A percentile compares a stretch with the other conserved stretches of the same genome.
Evolutionary conservation across 1,140 invertebrate species (phyloP).

Genomic region (Drosophila carrolli): DNA sequence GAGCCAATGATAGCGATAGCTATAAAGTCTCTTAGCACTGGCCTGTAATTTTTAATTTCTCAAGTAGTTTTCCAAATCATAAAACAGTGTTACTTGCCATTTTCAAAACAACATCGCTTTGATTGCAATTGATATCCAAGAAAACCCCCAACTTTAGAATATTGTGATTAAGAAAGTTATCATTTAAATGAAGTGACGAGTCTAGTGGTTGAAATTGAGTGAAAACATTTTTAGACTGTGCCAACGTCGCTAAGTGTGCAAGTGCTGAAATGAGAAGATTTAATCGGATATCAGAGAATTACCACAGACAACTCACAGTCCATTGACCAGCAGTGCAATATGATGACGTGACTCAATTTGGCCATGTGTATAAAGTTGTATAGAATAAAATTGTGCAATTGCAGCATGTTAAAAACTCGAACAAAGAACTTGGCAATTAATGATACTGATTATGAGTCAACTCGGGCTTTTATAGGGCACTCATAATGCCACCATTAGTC

Average conservation of each 20-base stretch:
- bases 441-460: slow-evolving; percentile 11
- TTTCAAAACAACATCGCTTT: slow-evolving; percentile 41
- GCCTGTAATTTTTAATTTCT: slow-evolving; percentile 26
- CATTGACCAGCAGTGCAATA: slow-evolving; percentile 55
- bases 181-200: slow-evolving; percentile 6
- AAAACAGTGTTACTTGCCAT: slow-evolving; percentile 21
- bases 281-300: not conserved
- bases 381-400: slow-evolving; percentile 47
- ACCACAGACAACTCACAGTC: slow-evolving; percentile 39
- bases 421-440: slow-evolving; percentile 42
- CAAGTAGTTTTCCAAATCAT: not conserved
- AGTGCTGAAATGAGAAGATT: slow-evolving; percentile 43
- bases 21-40: slow-evolving; percentile 29
- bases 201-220: slow-evolving; percentile 47
- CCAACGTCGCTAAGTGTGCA: slow-evolving; percentile 24
- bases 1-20: slow-evolving; percentile 64
- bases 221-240: slow-evolving; percentile 24
- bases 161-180: slow-evolving; percentile 26
- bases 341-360: slow-evolving; percentile 54
- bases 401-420: slow-evolving; percentile 24
- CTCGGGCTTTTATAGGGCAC: slow-evolving; percentile 48
- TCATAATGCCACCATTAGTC: slow-evolving; percentile 19
- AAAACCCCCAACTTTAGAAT: slow-evolving; percentile 56
- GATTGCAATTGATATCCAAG: slow-evolving; percentile 66
- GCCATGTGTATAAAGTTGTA: slow-evolving; percentile 64